These are phyloP conservation scores for Centropristis striata DNA, from an alignment of 2,113 vertebrate genomes.

Conservation along the genomic window DNA sequence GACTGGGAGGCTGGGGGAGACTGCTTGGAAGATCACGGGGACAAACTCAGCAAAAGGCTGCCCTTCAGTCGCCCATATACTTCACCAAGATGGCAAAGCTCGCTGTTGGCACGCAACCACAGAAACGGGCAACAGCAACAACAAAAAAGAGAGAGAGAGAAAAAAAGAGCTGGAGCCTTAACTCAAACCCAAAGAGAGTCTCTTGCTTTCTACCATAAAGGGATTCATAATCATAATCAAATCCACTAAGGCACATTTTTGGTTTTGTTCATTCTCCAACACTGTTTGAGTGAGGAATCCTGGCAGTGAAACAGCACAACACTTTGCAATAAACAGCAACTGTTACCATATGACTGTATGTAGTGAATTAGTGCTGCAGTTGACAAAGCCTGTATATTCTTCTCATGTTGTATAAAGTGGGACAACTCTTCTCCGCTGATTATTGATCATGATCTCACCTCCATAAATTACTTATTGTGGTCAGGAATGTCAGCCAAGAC, in stretches of 20 bases:
- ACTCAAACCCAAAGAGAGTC: slow-evolving; percentile 16
- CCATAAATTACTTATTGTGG: slow-evolving; percentile 46
- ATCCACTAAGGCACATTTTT: slow-evolving; percentile 36
- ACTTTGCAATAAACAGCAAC: slow-evolving; percentile 54
- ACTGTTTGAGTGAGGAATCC: slow-evolving; percentile 19
- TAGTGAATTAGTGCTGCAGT: slow-evolving; percentile 32
- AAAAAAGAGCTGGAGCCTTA: not conserved
- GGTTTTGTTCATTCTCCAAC: slow-evolving; percentile 35
- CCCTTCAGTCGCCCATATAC: slow-evolving; percentile 75
- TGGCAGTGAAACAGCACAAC: slow-evolving; percentile 47
- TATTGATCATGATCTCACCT: slow-evolving; percentile 58
- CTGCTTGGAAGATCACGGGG: slow-evolving; percentile 80
- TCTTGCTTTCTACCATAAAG: slow-evolving; percentile 12
- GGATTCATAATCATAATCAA: slow-evolving; percentile 41
- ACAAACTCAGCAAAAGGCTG: slow-evolving; percentile 80
- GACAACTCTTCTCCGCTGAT: slow-evolving; percentile 6
- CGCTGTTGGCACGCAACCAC: slow-evolving; percentile 56
- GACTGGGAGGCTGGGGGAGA: slow-evolving; percentile 64
- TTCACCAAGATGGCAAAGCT: slow-evolving; percentile 58
- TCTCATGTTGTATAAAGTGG: slow-evolving; percentile 7
- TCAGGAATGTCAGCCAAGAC: slow-evolving; percentile 40
- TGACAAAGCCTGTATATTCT: slow-evolving; percentile 19
- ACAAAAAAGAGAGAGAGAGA: no score
- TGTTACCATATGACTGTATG: slow-evolving; percentile 54
- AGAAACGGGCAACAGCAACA: not conserved